Evolutionary conservation across 2,888 invertebrate species (phyloP).

Genomic region (Tetramorium bicarinatum): DNA sequence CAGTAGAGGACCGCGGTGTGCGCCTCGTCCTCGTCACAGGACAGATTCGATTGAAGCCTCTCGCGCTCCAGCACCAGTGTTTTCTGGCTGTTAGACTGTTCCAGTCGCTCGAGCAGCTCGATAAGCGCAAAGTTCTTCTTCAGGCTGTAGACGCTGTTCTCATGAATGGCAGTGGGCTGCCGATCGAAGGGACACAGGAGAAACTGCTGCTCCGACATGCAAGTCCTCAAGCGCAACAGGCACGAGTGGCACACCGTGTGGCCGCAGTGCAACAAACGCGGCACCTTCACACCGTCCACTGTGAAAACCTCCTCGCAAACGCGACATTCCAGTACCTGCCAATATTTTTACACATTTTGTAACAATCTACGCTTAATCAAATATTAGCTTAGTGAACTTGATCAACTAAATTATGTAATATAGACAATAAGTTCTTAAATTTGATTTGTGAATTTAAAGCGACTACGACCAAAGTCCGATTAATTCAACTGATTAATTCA

Average conservation of each 20-base stretch:
- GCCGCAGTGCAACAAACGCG: constrained; percentile 87
- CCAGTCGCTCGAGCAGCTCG: constrained; percentile 87
- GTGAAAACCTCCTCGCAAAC: constrained; percentile 88
- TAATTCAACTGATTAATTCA: neutral
- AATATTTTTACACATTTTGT: neutral
- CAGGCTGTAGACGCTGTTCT: constrained; percentile 86
- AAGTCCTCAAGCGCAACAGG: constrained; percentile 86
- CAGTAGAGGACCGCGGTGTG: constrained; percentile 88
- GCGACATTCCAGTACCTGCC: constrained; percentile 87
- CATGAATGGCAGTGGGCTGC: constrained; percentile 87
- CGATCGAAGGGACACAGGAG: constrained; percentile 88
- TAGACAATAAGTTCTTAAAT: neutral
- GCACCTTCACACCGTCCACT: constrained; percentile 88
- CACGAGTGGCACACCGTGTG: constrained; percentile 89
- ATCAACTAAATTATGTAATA: neutral
- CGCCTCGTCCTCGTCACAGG: constrained; percentile 88
- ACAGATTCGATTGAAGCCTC: constrained; percentile 77
- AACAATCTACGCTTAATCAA: neutral
- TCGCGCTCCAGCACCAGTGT: constrained; percentile 81
- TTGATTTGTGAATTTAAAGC: neutral
- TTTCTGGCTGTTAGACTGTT: constrained; percentile 83
- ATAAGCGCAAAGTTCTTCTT: constrained; percentile 89
- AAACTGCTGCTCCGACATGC: constrained; percentile 73
- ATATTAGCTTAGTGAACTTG: neutral
- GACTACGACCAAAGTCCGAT: neutral